Evolutionary conservation across 2,797 vertebrate genomes (phyloP).

Genomic region (Poeciliopsis turneri): DNA sequence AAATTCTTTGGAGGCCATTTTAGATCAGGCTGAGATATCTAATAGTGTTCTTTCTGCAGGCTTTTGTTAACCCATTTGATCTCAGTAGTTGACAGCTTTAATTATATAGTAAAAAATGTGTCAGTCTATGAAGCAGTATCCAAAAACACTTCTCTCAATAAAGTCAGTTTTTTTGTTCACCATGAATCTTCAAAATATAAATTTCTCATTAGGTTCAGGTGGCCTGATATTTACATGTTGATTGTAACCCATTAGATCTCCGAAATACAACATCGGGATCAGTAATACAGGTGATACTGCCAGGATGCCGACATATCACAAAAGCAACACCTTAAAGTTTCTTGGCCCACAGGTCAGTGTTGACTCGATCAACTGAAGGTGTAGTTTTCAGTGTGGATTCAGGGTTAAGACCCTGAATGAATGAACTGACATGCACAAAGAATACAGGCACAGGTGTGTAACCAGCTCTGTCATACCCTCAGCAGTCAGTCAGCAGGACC

Average conservation of each 20-base stretch:
- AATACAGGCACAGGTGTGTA: slow-evolving; percentile 62
- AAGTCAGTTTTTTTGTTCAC: neutral
- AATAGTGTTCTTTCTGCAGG: neutral
- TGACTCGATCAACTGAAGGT: slow-evolving; percentile 9
- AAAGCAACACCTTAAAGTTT: slow-evolving; percentile 9
- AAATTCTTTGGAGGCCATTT: neutral
- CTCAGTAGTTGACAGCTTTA: neutral
- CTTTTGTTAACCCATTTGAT: neutral
- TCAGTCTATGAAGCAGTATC: neutral
- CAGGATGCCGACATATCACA: slow-evolving; percentile 10
- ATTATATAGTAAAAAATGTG: neutral
- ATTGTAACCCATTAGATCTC: neutral
- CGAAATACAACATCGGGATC: neutral
- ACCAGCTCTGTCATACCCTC: slow-evolving; percentile 29
- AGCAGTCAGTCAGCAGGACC: slow-evolving; percentile 66
- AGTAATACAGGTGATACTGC: neutral
- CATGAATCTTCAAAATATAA: neutral
- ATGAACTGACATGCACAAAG: slow-evolving; percentile 39
- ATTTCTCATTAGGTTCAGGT: neutral
- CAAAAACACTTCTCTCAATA: neutral
- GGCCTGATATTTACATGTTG: neutral
- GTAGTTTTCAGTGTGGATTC: slow-evolving; percentile 17
- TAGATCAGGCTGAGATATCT: neutral
- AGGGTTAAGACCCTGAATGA: slow-evolving; percentile 44
- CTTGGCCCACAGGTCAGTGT: slow-evolving; percentile 6